Conservation (phyloP, 2,888 invertebrate species). For the Chloromyia formosa region DNA sequence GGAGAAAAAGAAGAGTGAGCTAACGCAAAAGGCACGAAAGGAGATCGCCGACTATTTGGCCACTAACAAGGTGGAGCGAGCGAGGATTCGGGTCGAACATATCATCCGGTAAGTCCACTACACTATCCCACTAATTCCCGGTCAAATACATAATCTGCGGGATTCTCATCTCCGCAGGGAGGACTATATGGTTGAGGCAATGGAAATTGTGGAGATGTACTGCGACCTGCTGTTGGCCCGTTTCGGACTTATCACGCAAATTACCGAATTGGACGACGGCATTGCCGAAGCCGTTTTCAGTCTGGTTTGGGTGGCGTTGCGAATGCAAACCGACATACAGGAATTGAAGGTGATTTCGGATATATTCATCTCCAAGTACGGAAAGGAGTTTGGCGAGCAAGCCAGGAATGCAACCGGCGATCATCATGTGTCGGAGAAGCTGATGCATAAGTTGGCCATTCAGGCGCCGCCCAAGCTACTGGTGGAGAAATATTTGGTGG, state of each 20-base stretch:
- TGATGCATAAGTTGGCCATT: constrained; percentile 92
- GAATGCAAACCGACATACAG: constrained; percentile 85
- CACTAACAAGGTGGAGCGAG: constrained; percentile 85
- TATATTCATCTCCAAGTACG: constrained; percentile 90
- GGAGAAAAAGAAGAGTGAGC: constrained; percentile 97
- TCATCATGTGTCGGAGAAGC: constrained; percentile 85
- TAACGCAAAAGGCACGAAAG: constrained; percentile 88
- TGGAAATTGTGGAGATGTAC: constrained; percentile 99
- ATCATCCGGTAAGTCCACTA: constrained; percentile 78
- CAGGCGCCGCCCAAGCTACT: constrained; percentile 95
- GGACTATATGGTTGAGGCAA: constrained; percentile 98
- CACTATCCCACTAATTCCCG: not conserved
- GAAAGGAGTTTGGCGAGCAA: constrained; percentile 89
- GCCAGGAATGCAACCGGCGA: constrained; percentile 90
- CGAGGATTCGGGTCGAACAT: constrained; percentile 97
- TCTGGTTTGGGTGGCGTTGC: constrained; percentile 96
- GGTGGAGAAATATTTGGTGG: constrained; percentile 91
- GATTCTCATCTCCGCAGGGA: constrained; percentile 69
- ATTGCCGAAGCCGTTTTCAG: constrained; percentile 95
- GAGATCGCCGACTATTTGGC: constrained; percentile 91
- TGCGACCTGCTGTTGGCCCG: constrained; percentile 96
- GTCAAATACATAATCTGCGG: not conserved
- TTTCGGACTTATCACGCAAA: constrained; percentile 95
- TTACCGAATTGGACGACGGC: constrained; percentile 96
- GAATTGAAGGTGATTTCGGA: constrained; percentile 86